phyloP scores from a whole-genome alignment of 2,797 vertebrate genomes.

The Neosalanx taihuensis region DNA sequence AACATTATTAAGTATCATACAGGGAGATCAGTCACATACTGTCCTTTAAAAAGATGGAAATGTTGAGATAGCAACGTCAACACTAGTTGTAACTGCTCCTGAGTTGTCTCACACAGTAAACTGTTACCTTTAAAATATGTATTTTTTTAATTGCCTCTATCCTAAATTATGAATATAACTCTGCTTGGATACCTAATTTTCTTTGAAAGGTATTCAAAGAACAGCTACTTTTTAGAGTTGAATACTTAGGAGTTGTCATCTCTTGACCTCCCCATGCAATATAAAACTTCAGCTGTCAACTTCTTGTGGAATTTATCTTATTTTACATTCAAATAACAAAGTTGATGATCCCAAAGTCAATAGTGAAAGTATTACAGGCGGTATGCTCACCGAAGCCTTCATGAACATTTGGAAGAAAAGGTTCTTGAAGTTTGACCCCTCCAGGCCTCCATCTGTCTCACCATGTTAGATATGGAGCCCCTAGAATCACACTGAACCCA shows the following conservation, averaged over 20 bases:
- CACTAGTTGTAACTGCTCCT: background rate
- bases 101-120: background rate
- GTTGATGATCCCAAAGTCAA: constrained; percentile 28
- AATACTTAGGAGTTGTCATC: constrained; percentile 28
- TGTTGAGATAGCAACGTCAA: too few relatives aligned
- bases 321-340: constrained; percentile 14
- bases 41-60: too few relatives aligned
- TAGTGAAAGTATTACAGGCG: constrained; percentile 29
- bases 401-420: constrained; percentile 29
- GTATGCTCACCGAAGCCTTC: constrained; percentile 36
- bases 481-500: constrained; percentile 32
- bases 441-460: constrained; percentile 48
- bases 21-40: background rate
- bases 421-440: constrained; percentile 32
- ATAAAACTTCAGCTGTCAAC: constrained; percentile 15
- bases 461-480: too few relatives aligned
- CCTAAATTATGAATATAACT: too few relatives aligned
- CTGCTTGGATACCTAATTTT: too few relatives aligned
- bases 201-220: background rate
- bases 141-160: too few relatives aligned
- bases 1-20: background rate
- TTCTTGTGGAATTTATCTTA: constrained; percentile 8
- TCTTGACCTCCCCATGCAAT: constrained; percentile 29
- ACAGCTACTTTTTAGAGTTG: background rate
- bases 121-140: too few relatives aligned